Percentiles rank a stretch among this genome's conserved stretches.
phyloP scores from a whole-genome alignment of 2,797 vertebrate species.

The Ctenosaura bakeri region DNA sequence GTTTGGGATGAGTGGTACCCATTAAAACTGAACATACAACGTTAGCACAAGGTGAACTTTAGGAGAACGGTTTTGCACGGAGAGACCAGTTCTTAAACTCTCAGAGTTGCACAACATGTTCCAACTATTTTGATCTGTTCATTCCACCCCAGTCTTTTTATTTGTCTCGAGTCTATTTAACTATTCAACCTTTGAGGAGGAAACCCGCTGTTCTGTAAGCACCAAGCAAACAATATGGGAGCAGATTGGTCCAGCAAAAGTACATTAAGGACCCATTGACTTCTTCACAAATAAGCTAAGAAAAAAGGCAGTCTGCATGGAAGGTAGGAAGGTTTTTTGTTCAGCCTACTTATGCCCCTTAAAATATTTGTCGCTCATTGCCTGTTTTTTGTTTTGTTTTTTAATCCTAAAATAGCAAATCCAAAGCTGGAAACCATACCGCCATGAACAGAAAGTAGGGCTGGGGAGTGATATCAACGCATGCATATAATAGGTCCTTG shows the following conservation, averaged over 20 bases:
- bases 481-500: too few relatives aligned
- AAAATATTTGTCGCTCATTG: background rate
- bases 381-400: too few relatives aligned
- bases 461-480: too few relatives aligned
- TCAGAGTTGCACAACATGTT: background rate
- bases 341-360: background rate
- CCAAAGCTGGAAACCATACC: background rate
- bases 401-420: background rate
- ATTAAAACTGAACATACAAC: background rate
- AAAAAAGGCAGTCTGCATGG: background rate
- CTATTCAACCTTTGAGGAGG: background rate
- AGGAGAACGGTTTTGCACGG: fast-evolving
- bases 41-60: background rate
- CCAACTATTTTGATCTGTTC: background rate
- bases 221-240: background rate
- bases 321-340: background rate
- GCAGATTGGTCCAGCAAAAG: background rate
- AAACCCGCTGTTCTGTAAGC: background rate
- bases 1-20: background rate
- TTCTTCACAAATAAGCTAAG: background rate
- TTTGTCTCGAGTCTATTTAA: background rate
- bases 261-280: background rate
- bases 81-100: background rate
- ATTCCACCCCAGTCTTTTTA: background rate
- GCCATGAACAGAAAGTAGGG: background rate